These are phyloP conservation scores for Molossus molossus DNA, from an alignment of 2,797 vertebrate species.

Conservation along the genomic window DNA sequence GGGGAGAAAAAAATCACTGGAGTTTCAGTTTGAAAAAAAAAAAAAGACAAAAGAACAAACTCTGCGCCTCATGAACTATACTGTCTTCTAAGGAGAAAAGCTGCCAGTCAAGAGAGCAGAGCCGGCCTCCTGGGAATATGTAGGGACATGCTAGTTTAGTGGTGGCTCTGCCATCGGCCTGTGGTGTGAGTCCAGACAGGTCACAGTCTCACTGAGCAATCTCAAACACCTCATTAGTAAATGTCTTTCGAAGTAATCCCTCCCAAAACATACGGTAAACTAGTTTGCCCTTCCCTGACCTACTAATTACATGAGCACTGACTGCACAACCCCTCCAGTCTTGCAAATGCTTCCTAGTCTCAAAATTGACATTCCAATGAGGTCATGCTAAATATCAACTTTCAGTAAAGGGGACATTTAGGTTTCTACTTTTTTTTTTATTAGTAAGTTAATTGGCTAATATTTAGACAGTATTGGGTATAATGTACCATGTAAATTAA, in stretches of 20 bases:
- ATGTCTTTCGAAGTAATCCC: not conserved
- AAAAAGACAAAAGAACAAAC: not conserved
- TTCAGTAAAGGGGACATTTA: conserved; percentile 43
- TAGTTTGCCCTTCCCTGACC: not conserved
- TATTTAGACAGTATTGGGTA: not conserved
- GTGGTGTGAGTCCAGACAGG: not conserved
- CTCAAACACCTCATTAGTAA: conserved; percentile 1
- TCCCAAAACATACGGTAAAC: not conserved
- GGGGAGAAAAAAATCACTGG: not conserved
- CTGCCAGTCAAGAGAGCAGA: not conserved
- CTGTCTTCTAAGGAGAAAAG: conserved; percentile 23
- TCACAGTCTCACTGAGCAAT: not conserved
- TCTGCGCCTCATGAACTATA: not conserved
- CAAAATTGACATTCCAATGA: not conserved
- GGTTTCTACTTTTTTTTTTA: conserved; percentile 1
- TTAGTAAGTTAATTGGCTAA: conserved; percentile 33
- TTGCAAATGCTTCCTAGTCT: conserved; percentile 28
- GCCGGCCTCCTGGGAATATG: not conserved
- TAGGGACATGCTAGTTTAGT: not conserved
- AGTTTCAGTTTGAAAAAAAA: conserved; percentile 1
- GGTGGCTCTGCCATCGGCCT: not conserved
- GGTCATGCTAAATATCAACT: not conserved
- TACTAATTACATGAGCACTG: not conserved
- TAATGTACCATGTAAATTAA: not conserved
- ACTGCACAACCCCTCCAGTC: not conserved